Conservation (phyloP, 1,140 invertebrate genomes). For the Battus philenor region DNA sequence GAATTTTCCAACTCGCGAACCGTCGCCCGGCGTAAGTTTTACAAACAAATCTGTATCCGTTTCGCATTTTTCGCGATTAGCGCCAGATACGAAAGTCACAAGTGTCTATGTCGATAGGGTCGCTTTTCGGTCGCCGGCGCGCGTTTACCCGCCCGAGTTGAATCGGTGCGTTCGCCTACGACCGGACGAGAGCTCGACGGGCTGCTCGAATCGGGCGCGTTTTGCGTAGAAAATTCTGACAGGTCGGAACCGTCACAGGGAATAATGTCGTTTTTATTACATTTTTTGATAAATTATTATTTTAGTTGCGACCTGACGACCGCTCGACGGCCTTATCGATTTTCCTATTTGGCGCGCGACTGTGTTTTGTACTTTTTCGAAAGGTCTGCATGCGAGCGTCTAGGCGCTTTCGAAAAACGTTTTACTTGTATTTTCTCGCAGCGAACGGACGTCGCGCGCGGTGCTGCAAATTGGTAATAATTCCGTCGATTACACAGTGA, state of each 20-base stretch:
- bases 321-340: conserved; percentile 63
- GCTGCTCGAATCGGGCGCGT: conserved; percentile 40
- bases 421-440: conserved; percentile 63
- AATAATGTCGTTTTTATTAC: conserved; percentile 76
- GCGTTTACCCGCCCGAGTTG: conserved; percentile 46
- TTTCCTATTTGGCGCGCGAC: conserved; percentile 67
- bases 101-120: conserved; percentile 48
- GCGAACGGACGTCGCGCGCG: conserved; percentile 60
- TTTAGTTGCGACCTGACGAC: conserved; percentile 61
- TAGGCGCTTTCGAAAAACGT: conserved; percentile 71
- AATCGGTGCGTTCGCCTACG: conserved; percentile 22
- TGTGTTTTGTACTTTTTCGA: conserved; percentile 67
- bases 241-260: conserved; percentile 65
- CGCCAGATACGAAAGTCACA: conserved; percentile 69
- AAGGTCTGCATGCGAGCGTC: conserved; percentile 53
- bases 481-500: conserved; percentile 70
- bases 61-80: conserved; percentile 66
- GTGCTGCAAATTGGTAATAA: conserved; percentile 70
- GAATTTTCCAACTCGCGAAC: conserved; percentile 67
- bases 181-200: background rate
- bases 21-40: conserved; percentile 65
- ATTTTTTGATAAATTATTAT: conserved; percentile 76
- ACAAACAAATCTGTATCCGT: conserved; percentile 66
- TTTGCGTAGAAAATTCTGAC: conserved; percentile 70
- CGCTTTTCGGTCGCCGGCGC: conserved; percentile 32